phyloP scores from a whole-genome alignment of 1,140 invertebrate genomes.

The Panulirus ornatus region DNA sequence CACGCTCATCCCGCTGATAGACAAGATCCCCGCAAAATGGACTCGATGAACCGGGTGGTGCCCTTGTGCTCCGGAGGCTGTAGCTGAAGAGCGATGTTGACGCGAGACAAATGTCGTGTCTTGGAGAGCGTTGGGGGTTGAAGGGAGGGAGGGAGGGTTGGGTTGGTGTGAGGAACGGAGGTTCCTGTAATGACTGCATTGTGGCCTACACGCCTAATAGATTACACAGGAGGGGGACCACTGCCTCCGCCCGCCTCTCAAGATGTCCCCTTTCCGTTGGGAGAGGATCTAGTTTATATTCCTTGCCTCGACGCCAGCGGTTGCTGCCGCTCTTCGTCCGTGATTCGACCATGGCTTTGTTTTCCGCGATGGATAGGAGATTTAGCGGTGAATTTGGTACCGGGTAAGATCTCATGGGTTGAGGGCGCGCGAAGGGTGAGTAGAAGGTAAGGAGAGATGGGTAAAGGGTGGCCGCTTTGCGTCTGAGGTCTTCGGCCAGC shows the following conservation, averaged over 20 bases:
- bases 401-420: neutral
- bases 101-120: conserved; percentile 51
- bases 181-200: conserved; percentile 65
- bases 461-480: too few species aligned
- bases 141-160: neutral
- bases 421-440: neutral
- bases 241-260: conserved; percentile 1
- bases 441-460: neutral
- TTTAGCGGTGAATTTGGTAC: conserved; percentile 10
- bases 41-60: neutral
- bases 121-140: neutral
- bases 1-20: too few species aligned
- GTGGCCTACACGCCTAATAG: conserved; percentile 55
- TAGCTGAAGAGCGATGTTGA: conserved; percentile 21
- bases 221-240: conserved; percentile 41
- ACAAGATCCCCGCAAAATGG: too few species aligned
- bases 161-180: conserved; percentile 3
- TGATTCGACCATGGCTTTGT: too few species aligned
- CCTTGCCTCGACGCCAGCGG: too few species aligned
- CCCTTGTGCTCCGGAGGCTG: neutral
- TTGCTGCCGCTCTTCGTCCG: too few species aligned
- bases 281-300: neutral
- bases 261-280: too few species aligned
- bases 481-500: too few species aligned
- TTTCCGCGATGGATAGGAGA: too few species aligned